Evolutionary conservation across 2,888 invertebrate species (phyloP), one percentile per base, ranked within the genome.

Genomic region (Altica lythri): DNA sequence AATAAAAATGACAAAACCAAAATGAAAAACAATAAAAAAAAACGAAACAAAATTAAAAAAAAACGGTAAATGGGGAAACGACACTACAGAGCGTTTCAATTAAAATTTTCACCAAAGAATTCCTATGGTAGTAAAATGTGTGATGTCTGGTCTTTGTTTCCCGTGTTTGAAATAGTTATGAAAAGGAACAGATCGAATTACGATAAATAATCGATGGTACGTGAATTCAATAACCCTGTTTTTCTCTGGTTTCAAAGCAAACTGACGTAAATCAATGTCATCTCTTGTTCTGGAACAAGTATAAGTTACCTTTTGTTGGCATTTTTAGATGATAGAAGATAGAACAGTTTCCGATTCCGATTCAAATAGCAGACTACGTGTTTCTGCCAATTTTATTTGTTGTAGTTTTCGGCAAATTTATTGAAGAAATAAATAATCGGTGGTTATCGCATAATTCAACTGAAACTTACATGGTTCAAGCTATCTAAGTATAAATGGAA

Each of bases 161-260:
- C 5, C 14, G 22, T 19, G 22, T 40, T 40, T 13, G 22, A 45
- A 45, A 45, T 45, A 45, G 34, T 34, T 34, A 34, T 45, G 19
- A 34, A 45, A 45, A 34, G 45, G 34, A 45, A 45, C 19, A 34
- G 45, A 32, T 45, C 45, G 34, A 45, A 34, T 45, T 46, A 37
- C 38, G 43, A 27, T 47, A 30, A 48, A 30, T 29, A 43, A 44
- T 35, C 37, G 37, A 37, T 34, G 17, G 32, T 34, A 45, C 45
- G 45, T 45, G 45, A 19, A 34, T 45, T 45, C 19, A 34, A 34
- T 45, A n/a, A 45, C 14, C 22, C 40, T 22, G 40, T 12, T 22
- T 10, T 27, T 40, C 40, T 40, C 2, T 40, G 12, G 13, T 40
- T 8, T 40, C 22, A 40, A 40, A 40, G 22, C 40, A 40, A n/a